phyloP scores from a whole-genome alignment of 1,140 invertebrate species.

The Lasioglossum baleicum region DNA sequence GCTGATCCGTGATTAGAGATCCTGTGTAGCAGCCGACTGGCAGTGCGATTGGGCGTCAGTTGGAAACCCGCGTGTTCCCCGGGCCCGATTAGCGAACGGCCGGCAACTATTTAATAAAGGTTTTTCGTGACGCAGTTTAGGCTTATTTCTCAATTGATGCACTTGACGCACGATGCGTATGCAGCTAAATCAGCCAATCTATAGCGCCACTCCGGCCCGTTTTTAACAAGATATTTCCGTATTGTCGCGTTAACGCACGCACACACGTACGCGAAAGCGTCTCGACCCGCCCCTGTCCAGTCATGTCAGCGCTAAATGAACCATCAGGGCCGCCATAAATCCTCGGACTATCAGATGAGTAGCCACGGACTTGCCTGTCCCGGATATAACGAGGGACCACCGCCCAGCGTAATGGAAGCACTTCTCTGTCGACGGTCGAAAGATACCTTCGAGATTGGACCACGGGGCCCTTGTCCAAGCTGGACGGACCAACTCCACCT shows the following conservation, averaged over 20 bases:
- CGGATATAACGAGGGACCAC: conserved; percentile 74
- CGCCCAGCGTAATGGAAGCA: conserved; percentile 69
- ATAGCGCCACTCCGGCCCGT: conserved; percentile 48
- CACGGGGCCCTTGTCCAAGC: conserved; percentile 27
- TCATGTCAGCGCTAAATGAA: conserved; percentile 72
- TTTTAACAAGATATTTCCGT: conserved; percentile 72
- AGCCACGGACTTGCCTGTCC: conserved; percentile 62
- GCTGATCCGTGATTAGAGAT: too few relatives aligned
- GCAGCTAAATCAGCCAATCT: conserved; percentile 58
- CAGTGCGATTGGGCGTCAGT: not conserved
- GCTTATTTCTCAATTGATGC: conserved; percentile 57
- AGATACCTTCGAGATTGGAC: conserved; percentile 62
- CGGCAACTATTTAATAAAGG: conserved; percentile 36
- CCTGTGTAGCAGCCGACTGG: too few relatives aligned
- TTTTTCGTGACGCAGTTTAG: conserved; percentile 39
- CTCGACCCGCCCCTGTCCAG: conserved; percentile 57
- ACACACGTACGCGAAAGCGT: conserved; percentile 47
- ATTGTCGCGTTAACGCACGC: conserved; percentile 61
- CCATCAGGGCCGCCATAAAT: conserved; percentile 73
- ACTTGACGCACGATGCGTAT: conserved; percentile 48
- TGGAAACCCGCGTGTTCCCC: not conserved
- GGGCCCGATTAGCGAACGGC: conserved; percentile 16
- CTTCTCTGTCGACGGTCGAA: conserved; percentile 58
- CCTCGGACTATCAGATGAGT: conserved; percentile 70
- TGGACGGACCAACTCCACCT: conserved; percentile 34